phyloP scores from a whole-genome alignment of 2,888 invertebrate species.

The Harpagoxenus sublaevis region DNA sequence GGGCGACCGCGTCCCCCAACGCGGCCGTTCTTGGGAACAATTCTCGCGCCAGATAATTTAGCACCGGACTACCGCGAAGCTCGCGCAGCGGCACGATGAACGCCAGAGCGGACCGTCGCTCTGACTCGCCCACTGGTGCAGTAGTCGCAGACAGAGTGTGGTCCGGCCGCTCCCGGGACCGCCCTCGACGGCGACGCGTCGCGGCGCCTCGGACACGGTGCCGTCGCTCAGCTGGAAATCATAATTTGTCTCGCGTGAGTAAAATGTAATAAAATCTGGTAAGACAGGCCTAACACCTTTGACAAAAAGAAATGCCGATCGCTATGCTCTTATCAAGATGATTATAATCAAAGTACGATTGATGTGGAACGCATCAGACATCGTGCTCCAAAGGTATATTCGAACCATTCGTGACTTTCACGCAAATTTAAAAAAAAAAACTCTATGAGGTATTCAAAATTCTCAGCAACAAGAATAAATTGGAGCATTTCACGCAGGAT shows the following conservation, averaged over 20 bases:
- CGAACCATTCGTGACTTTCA: neutral
- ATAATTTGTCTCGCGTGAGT: neutral
- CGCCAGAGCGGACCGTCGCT: conserved; percentile 86
- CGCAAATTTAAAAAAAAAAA: neutral
- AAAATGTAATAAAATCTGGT: neutral
- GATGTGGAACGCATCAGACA: neutral
- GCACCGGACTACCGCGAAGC: conserved; percentile 85
- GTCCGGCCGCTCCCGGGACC: conserved; percentile 87
- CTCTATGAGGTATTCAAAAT: neutral
- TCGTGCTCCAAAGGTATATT: neutral
- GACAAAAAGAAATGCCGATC: neutral
- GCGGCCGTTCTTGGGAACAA: conserved; percentile 85
- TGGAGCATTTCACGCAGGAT: neutral
- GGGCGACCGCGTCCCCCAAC: conserved; percentile 82
- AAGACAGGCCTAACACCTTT: neutral
- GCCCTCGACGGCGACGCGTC: conserved; percentile 87
- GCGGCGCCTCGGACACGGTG: conserved; percentile 86
- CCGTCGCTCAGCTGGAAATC: conserved; percentile 86
- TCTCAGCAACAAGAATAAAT: neutral
- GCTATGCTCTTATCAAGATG: neutral
- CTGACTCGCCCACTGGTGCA: conserved; percentile 88
- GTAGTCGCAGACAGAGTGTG: conserved; percentile 87
- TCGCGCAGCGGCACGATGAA: conserved; percentile 87
- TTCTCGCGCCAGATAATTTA: conserved; percentile 80
- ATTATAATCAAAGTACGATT: neutral